These are phyloP conservation scores for Nannoperca obscura DNA, from an alignment of 2,797 vertebrate species.

Conservation along the genomic window DNA sequence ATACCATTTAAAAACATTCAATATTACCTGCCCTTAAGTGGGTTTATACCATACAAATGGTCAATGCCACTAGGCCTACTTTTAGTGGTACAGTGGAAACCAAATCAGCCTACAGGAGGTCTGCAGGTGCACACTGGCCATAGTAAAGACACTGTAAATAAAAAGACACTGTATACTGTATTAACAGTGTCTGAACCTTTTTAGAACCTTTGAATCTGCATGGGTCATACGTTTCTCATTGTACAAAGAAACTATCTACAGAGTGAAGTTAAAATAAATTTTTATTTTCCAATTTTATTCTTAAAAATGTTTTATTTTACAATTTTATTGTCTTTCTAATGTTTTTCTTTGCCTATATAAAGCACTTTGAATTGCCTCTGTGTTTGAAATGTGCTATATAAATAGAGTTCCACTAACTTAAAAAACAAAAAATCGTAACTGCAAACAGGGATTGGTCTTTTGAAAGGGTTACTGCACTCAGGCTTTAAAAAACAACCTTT, in stretches of 20 bases:
- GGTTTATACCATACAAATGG: neutral
- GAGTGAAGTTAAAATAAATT: neutral
- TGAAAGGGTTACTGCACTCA: neutral
- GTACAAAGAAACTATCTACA: neutral
- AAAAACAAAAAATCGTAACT: neutral
- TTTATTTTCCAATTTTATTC: too few species aligned
- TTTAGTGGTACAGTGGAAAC: neutral
- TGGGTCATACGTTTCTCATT: neutral
- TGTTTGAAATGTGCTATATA: too few species aligned
- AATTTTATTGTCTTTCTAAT: too few species aligned
- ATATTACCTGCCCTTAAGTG: neutral
- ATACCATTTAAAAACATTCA: neutral
- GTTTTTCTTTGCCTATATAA: too few species aligned
- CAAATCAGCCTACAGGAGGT: neutral
- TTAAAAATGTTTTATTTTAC: too few species aligned
- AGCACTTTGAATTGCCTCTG: too few species aligned
- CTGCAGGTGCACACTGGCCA: neutral
- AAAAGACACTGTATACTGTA: neutral
- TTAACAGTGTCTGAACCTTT: too few species aligned
- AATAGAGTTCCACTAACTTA: neutral
- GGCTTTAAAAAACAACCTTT: neutral
- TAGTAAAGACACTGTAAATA: neutral
- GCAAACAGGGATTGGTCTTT: slow-evolving; percentile 13
- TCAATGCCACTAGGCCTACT: neutral
- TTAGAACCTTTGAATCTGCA: neutral